Percentiles rank a stretch among this genome's conserved stretches.
Conservation (phyloP, 2,797 vertebrate genomes). For the Falco peregrinus region DNA sequence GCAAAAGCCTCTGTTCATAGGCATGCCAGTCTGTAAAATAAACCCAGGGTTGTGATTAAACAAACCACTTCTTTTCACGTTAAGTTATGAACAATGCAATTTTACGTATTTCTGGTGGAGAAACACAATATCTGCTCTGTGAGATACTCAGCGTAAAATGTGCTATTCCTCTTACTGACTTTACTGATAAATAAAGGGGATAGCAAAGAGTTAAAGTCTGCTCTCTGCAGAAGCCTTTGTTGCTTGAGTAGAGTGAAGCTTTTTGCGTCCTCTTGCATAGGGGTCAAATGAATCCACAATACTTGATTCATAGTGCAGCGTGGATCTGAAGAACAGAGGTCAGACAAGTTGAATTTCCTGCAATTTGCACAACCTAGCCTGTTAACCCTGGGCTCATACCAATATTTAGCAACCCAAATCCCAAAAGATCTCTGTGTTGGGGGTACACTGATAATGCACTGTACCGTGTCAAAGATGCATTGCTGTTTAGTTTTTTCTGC, state of each 20-base stretch:
- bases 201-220: slow-evolving; percentile 13
- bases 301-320: neutral
- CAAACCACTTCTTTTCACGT: neutral
- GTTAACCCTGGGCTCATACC: neutral
- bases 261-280: neutral
- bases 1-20: slow-evolving; percentile 33
- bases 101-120: neutral
- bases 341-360: slow-evolving; percentile 21
- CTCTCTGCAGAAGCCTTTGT: neutral
- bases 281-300: neutral
- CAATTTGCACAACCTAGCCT: neutral
- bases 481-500: neutral
- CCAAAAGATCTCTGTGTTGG: neutral
- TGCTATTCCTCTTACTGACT: neutral
- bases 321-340: neutral
- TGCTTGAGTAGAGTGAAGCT: neutral
- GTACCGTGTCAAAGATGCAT: neutral
- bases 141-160: neutral
- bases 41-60: neutral
- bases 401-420: neutral
- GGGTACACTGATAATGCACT: neutral
- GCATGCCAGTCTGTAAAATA: slow-evolving; percentile 11
- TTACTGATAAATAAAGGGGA: neutral
- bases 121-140: neutral
- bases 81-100: neutral